These are phyloP conservation scores for Saccostrea cuccullata DNA, from an alignment of 1,140 invertebrate genomes.

Conservation along the genomic window DNA sequence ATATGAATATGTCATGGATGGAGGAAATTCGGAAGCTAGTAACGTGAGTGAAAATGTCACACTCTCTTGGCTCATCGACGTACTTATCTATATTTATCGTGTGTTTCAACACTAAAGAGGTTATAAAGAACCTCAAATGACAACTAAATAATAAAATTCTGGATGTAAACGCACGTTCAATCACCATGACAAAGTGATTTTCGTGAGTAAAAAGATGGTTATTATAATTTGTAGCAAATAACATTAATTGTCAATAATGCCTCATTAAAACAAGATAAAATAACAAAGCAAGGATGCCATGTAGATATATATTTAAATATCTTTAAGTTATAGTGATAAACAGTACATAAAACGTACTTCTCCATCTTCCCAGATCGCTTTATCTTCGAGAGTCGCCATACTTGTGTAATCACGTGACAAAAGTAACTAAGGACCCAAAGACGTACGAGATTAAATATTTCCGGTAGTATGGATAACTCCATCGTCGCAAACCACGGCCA, in stretches of 20 bases:
- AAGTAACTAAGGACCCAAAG: neutral
- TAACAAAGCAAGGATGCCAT: neutral
- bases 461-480: no score
- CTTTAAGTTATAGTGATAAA: neutral
- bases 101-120: no score
- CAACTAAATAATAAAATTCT: no score
- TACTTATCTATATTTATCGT: no score
- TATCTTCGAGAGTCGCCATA: conserved; percentile 87
- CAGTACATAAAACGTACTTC: conserved; percentile 80
- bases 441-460: neutral
- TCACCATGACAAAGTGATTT: conserved; percentile 1
- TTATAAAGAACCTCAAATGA: no score
- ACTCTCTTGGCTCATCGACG: no score
- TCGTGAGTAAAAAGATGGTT: no score
- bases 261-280: neutral
- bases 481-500: no score
- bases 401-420: conserved; percentile 48
- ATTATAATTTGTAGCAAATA: neutral
- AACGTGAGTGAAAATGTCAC: no score
- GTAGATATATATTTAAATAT: neutral
- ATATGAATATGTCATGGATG: no score
- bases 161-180: neutral
- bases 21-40: no score
- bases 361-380: conserved; percentile 93
- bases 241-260: neutral